Conservation (phyloP, 2,888 invertebrate genomes). For the Azorinus chamasolen region DNA sequence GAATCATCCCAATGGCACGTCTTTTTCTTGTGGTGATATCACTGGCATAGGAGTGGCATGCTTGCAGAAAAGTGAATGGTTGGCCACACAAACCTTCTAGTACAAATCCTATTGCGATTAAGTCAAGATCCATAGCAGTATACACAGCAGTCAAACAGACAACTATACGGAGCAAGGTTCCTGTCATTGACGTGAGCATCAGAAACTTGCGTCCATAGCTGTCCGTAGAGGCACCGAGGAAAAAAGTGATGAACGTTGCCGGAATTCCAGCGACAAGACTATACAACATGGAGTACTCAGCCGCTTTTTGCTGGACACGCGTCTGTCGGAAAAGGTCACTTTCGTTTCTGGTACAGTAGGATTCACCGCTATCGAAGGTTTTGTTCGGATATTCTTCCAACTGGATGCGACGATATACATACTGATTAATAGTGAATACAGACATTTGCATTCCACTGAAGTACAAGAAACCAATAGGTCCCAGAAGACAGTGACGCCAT, state of each 20-base stretch:
- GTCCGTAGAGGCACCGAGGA: slow-evolving; percentile 66
- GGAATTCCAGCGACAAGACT: slow-evolving; percentile 58
- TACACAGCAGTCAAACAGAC: slow-evolving; percentile 54
- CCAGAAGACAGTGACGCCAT: slow-evolving; percentile 52
- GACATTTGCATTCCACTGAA: slow-evolving; percentile 58
- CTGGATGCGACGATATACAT: slow-evolving; percentile 28
- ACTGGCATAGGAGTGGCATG: slow-evolving; percentile 52
- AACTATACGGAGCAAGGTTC: slow-evolving; percentile 52
- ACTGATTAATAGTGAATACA: slow-evolving; percentile 52
- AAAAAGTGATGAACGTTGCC: slow-evolving; percentile 44
- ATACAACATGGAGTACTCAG: slow-evolving; percentile 52
- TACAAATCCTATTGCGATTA: slow-evolving; percentile 59
- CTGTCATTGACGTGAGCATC: slow-evolving; percentile 58
- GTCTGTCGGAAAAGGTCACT: not conserved
- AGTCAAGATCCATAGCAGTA: slow-evolving; percentile 58
- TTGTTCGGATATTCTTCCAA: slow-evolving; percentile 11
- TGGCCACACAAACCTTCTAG: slow-evolving; percentile 67
- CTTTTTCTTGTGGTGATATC: slow-evolving; percentile 56
- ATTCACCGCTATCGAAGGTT: slow-evolving; percentile 31
- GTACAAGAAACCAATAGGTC: slow-evolving; percentile 45
- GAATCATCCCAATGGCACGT: slow-evolving; percentile 50
- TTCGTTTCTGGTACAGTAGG: slow-evolving; percentile 13
- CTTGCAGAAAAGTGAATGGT: slow-evolving; percentile 46
- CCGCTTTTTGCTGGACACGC: slow-evolving; percentile 42
- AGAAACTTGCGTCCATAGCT: slow-evolving; percentile 66